A percentile compares a stretch with the other conserved stretches of the same genome.
phyloP scores from a whole-genome alignment of 2,113 vertebrate genomes.

The Willisornis vidua region DNA sequence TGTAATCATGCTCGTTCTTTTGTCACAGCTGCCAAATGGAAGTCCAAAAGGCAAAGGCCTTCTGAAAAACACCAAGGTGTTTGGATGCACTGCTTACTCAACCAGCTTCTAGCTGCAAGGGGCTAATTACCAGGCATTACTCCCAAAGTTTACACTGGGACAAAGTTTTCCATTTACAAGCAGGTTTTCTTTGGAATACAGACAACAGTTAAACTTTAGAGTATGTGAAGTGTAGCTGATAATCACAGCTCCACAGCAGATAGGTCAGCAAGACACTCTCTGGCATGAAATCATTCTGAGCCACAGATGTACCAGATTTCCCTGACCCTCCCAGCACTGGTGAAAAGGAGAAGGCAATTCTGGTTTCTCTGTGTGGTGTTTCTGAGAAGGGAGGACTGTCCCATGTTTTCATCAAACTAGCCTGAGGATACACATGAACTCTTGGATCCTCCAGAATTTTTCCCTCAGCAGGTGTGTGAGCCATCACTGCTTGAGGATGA shows the following conservation, averaged over 20 bases:
- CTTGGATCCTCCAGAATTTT: neutral
- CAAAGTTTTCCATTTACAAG: neutral
- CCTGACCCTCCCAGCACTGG: rapidly evolving
- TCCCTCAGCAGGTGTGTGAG: neutral
- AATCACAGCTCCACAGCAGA: neutral
- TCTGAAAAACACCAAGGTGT: neutral
- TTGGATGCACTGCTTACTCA: slow-evolving; percentile 1
- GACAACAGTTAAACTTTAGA: neutral
- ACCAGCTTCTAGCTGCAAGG: neutral
- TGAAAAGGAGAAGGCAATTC: neutral
- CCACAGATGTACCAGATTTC: neutral
- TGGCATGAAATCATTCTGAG: neutral
- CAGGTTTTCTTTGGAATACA: neutral
- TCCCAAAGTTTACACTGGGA: neutral
- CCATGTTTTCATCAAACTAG: neutral
- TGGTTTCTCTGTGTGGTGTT: rapidly evolving
- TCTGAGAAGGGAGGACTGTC: neutral
- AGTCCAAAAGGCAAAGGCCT: slow-evolving; percentile 40
- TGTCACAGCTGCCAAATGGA: neutral
- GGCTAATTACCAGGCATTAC: neutral
- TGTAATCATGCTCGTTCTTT: neutral
- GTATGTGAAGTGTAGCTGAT: neutral
- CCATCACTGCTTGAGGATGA: neutral
- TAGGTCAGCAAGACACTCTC: neutral
- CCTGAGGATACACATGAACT: neutral